Base-by-base conservation (phyloP, 92 coral and sea anemone genomes). In the Porites rus region DNA sequence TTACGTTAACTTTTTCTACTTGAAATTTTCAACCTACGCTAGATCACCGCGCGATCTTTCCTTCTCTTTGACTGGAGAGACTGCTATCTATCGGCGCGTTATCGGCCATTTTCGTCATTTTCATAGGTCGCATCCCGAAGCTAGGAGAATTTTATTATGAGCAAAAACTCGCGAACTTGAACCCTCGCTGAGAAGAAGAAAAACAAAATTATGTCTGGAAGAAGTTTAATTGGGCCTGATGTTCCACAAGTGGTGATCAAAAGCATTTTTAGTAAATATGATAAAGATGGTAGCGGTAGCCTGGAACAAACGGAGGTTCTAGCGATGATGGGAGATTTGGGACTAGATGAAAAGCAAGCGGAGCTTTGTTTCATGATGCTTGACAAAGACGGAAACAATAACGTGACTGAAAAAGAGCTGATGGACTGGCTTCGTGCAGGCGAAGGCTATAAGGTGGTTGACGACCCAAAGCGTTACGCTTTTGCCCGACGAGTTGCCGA, bases 361-460 rank as follows among this genome's bases (percentile, higher is more conserved):
- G 98, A 95, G 87, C 87, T 92, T 8, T 91, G 88, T 82, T 87
- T 88, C 64, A 61, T 95, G 94, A 61, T 95, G 25, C 71, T 95
- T 6, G 98, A 95, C 73, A 93, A 91, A 82, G 98, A 95, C 78
- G 98, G 96, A 28, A 95, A 81, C 62, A 90, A 87, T 19, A 69
- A 90, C 4, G 94, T 95, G 19, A 72, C 90, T 65, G 83, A 86
- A 54, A 86, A 87, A 7, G 98, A 95, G 88, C 65, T 95, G 17
- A 63, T 86, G 58, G 84, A 88, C 73, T 95, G 98, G 98, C 71
- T 93, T 63, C 81, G 90, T 25, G 75, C 91, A 71, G 94, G 94
- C 16, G 89, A 91, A 53, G 93, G 95, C 1, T 91, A 91, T 38
- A 82, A 88, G 18, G 84, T 88, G 17, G 79, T 93, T 65, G 91